phyloP scores from a whole-genome alignment of 2,888 invertebrate species.

The Trileptium ribeirensis region DNA sequence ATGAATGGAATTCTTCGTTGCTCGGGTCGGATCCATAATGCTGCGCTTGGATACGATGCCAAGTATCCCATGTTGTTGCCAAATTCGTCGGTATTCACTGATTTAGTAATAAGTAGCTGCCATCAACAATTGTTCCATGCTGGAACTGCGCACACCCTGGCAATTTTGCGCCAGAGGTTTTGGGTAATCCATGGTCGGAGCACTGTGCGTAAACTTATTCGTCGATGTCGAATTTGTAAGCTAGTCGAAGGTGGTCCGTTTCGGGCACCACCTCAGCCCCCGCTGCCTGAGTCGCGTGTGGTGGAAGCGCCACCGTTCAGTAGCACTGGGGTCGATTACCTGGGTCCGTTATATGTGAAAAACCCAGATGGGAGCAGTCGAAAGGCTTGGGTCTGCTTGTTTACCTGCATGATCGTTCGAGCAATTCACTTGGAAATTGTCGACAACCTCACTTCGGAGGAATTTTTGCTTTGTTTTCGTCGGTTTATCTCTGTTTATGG shows the following conservation, averaged over 20 bases:
- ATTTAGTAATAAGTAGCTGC: not conserved
- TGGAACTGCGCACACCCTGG: not conserved
- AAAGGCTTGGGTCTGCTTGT: conserved; percentile 47
- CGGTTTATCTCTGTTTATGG: conserved; percentile 49
- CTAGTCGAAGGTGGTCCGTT: not conserved
- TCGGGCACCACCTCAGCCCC: not conserved
- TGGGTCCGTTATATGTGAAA: conserved; percentile 49
- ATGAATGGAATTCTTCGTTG: not conserved
- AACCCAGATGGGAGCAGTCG: conserved; percentile 35
- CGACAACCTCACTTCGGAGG: conserved; percentile 40
- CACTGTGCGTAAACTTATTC: not conserved
- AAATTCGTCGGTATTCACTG: not conserved
- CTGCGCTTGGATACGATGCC: not conserved
- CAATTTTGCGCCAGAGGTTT: not conserved
- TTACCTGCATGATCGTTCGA: conserved; percentile 52
- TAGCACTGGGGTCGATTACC: conserved; percentile 48
- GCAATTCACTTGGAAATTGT: conserved; percentile 51
- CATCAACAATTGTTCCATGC: conserved; percentile 10
- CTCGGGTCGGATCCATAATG: not conserved
- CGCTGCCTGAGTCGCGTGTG: conserved; percentile 2
- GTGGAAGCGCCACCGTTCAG: conserved; percentile 4
- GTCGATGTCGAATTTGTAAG: not conserved
- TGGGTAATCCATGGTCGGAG: conserved; percentile 2
- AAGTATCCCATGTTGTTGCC: not conserved
- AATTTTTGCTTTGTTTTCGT: conserved; percentile 45